Evolutionary conservation across 1,140 invertebrate genomes (phyloP), one percentile per base, ranked within the genome.

Genomic region (Orussus abietinus): DNA sequence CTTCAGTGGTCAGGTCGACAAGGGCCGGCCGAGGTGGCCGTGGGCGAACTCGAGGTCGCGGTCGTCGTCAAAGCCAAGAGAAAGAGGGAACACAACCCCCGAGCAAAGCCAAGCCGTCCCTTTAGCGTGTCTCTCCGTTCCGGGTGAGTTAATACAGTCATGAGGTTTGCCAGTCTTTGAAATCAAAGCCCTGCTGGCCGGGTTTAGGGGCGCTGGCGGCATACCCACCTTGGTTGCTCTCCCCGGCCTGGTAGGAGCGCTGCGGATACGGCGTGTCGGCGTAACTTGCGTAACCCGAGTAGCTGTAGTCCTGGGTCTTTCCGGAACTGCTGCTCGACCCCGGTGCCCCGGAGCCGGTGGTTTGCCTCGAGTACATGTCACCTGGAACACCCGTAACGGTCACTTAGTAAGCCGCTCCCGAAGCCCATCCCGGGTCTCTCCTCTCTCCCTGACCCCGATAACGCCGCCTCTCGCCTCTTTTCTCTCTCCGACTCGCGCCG

Each of bases 161-260:
- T 75, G 77, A 77, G 61, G 75, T 71, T 63, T 74, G 75, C 77
- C 77, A 78, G 64, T 78, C 76, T 75, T 77, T 77, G 69, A 75
- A 77, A 69, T 78, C 77, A 73, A 76, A 78, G 58, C 69, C 69
- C 75, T 77, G 75, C 62, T 72, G 74, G 60, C 71, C 71, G 52
- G 74, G 72, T 66, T 74, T 72, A 63, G 74, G 71, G 47, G 72
- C 70, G 62, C 71, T 74, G 62, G 69, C 65, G 49, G 70, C 69
- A 69, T 78, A 78, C 74, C 76, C 76, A 74, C 75, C 76, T 75
- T 75, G 75, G 57, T 67, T 72, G 63, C 69, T 73, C 59, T 72
- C 66, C 50, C 64, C 71, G 59, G 68, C 62, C 52, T 72, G 67
- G 63, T 75, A 66, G 53, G 71, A 64, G 54, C 69, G 62, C 56